Conservation (phyloP, 1,140 invertebrate genomes). For the Eulimnadia texana region DNA sequence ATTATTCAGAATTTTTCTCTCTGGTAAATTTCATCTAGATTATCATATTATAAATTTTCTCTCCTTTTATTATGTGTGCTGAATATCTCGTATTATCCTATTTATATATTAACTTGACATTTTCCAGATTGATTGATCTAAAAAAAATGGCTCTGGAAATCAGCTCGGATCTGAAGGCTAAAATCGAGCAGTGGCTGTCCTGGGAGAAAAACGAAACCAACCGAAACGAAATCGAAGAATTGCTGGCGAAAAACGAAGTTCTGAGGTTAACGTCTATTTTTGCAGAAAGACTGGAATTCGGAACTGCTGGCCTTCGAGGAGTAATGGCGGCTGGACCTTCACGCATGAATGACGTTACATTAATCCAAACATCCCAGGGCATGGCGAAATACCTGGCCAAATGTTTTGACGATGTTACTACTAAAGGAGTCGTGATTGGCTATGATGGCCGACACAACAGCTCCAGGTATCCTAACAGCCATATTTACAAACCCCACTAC, state of each 20-base stretch:
- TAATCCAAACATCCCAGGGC: constrained; percentile 92
- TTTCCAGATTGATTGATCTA: too few relatives aligned
- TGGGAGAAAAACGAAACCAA: constrained; percentile 45
- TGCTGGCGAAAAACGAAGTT: constrained; percentile 35
- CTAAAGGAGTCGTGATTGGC: constrained; percentile 72
- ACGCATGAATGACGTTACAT: constrained; percentile 93
- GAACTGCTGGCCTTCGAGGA: constrained; percentile 79
- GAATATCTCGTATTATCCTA: too few relatives aligned
- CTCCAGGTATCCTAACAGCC: constrained; percentile 42
- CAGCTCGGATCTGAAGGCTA: constrained; percentile 32
- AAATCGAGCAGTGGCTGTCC: constrained; percentile 43
- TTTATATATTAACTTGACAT: too few relatives aligned
- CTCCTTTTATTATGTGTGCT: too few relatives aligned
- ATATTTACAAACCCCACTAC: too few relatives aligned
- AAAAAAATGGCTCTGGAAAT: neutral
- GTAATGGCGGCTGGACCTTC: constrained; percentile 82
- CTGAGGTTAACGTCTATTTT: constrained; percentile 41
- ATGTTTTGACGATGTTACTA: constrained; percentile 29
- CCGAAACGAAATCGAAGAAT: constrained; percentile 34
- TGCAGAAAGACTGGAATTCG: constrained; percentile 57
- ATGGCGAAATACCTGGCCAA: constrained; percentile 60
- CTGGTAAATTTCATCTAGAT: neutral
- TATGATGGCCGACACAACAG: constrained; percentile 93
- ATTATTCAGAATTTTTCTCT: too few relatives aligned
- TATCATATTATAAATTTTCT: neutral